Conservation (phyloP, 2,113 vertebrate species). For the Dinomys branickii region DNA sequence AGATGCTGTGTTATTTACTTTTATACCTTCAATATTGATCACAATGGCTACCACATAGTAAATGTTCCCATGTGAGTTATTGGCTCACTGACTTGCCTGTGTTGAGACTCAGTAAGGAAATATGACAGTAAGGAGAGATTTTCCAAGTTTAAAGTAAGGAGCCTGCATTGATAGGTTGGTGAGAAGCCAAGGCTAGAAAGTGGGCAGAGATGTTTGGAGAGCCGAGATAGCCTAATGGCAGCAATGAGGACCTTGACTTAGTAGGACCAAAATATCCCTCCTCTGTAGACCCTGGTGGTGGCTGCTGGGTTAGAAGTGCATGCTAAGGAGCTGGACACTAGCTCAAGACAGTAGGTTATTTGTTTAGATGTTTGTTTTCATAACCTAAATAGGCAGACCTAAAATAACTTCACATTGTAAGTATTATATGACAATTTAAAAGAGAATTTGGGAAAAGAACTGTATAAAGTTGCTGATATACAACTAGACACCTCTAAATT, state of each 20-base stretch:
- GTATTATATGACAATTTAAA: background rate
- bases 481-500: background rate
- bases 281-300: background rate
- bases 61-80: background rate
- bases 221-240: background rate
- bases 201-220: background rate
- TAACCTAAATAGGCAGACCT: background rate
- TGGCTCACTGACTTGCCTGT: conserved; percentile 35
- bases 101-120: conserved; percentile 19
- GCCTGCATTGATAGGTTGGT: background rate
- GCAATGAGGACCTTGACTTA: background rate
- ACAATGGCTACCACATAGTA: background rate
- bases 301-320: background rate
- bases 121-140: background rate
- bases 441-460: background rate
- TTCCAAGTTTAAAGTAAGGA: conserved; percentile 26
- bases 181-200: background rate
- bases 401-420: conserved; percentile 42
- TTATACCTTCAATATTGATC: background rate
- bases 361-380: background rate
- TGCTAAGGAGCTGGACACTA: background rate
- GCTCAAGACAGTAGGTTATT: background rate
- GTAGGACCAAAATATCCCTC: background rate
- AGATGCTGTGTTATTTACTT: background rate
- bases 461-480: background rate